Conservation (phyloP, 64 coral and sea anemone species). For the Stylophora pistillata region DNA sequence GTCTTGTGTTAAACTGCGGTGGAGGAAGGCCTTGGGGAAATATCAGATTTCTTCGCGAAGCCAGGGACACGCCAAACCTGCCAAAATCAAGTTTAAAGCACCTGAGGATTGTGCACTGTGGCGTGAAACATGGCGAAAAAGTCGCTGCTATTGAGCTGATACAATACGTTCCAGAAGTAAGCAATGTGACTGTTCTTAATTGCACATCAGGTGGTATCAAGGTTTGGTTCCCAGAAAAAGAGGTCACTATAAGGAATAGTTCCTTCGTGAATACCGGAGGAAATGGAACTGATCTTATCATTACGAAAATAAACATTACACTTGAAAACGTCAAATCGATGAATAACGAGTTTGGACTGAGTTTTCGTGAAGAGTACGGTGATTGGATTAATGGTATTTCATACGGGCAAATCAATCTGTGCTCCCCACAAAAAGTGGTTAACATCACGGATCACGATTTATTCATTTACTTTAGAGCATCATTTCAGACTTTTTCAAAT, state of each 20-base stretch:
- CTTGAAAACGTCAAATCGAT: not conserved
- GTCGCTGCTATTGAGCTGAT: constrained; percentile 67
- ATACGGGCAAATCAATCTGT: constrained; percentile 11
- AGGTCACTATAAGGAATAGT: not conserved
- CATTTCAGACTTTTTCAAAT: not conserved
- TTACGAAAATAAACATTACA: not conserved
- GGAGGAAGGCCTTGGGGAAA: constrained; percentile 73
- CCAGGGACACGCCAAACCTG: not conserved
- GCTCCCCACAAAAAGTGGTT: not conserved
- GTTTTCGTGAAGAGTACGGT: not conserved
- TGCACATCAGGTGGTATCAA: constrained; percentile 45
- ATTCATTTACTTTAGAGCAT: constrained; percentile 8
- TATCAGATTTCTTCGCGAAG: constrained; percentile 41
- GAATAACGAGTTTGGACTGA: not conserved
- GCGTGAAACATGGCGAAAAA: constrained; percentile 20
- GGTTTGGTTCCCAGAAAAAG: constrained; percentile 15
- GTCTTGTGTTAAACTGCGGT: constrained; percentile 15
- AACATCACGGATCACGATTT: not conserved
- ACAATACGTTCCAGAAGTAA: constrained; percentile 44
- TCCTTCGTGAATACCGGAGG: not conserved
- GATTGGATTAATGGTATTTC: not conserved
- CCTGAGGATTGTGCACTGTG: constrained; percentile 59
- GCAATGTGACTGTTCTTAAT: constrained; percentile 52
- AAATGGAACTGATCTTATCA: not conserved
- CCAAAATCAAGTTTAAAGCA: constrained; percentile 49